A percentile compares a stretch with the other conserved stretches of the same genome.
These are phyloP conservation scores for Gymnoscopelus microlampas DNA, from an alignment of 2,797 vertebrate species.

Conservation along the genomic window DNA sequence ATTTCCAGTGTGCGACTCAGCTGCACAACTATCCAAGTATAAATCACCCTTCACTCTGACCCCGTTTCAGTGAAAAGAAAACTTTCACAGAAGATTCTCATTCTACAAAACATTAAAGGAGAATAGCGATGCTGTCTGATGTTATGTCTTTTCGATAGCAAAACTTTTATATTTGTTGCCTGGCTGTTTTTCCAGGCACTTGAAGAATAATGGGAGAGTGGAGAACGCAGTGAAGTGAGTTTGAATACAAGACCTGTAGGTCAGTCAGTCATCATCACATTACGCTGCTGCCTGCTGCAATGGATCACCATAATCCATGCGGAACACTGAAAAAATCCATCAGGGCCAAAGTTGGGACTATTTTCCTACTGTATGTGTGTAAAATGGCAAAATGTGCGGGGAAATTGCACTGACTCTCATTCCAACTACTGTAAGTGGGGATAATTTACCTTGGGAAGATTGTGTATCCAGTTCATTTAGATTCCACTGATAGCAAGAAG, in stretches of 20 bases:
- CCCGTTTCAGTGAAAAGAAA: too few relatives aligned
- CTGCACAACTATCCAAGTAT: too few relatives aligned
- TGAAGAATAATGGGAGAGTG: conserved; percentile 38
- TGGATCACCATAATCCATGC: conserved; percentile 38
- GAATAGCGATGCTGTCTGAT: too few relatives aligned
- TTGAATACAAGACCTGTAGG: conserved; percentile 37
- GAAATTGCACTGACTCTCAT: conserved; percentile 36
- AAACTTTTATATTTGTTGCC: too few relatives aligned
- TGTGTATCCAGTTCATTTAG: background rate
- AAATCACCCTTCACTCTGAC: too few relatives aligned
- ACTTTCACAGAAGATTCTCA: too few relatives aligned
- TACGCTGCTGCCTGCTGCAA: conserved; percentile 34
- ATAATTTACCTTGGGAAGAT: conserved; percentile 44
- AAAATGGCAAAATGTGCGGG: conserved; percentile 35
- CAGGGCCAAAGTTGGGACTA: conserved; percentile 40
- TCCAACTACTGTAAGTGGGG: conserved; percentile 7
- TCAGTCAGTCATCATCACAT: conserved; percentile 17
- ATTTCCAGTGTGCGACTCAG: too few relatives aligned
- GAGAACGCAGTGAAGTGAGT: conserved; percentile 55
- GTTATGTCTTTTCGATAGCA: too few relatives aligned
- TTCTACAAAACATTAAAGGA: too few relatives aligned
- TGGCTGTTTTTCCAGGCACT: too few relatives aligned
- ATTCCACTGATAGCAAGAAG: too few relatives aligned
- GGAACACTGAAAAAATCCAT: conserved; percentile 36
- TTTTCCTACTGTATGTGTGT: conserved; percentile 1